Conservation (phyloP, 1,140 invertebrate species). For the Helicoverpa zea region DNA sequence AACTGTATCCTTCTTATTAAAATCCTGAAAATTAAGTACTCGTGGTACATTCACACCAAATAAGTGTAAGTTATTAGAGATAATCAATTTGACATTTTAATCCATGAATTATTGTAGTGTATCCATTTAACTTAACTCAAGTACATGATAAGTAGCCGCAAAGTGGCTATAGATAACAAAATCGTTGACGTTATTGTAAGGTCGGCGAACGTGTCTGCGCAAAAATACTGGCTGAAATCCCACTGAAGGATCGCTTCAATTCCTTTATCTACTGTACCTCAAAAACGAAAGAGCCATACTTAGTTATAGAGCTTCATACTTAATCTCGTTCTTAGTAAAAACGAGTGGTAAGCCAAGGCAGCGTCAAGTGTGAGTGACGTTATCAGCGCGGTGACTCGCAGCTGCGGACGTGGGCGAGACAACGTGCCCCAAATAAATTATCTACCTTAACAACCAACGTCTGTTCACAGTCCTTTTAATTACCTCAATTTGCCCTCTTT, state of each 20-base stretch:
- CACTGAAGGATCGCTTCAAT: constrained; percentile 43
- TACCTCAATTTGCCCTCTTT: constrained; percentile 66
- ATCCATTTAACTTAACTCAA: neutral
- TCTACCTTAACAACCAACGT: constrained; percentile 62
- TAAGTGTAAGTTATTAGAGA: no score
- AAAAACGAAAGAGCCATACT: constrained; percentile 47
- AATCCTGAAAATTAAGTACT: no score
- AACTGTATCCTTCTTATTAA: no score
- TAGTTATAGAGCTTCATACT: constrained; percentile 60
- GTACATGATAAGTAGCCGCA: constrained; percentile 12
- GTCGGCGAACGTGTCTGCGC: constrained; percentile 32
- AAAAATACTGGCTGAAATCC: constrained; percentile 37
- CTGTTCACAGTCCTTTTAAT: constrained; percentile 75
- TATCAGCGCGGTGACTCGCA: constrained; percentile 72
- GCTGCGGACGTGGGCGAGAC: constrained; percentile 48
- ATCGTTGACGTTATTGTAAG: constrained; percentile 25
- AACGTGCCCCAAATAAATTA: constrained; percentile 71
- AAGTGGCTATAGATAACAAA: constrained; percentile 31
- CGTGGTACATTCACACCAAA: no score
- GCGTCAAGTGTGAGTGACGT: constrained; percentile 75
- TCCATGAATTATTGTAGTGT: neutral
- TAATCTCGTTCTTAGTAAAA: constrained; percentile 65
- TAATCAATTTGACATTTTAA: neutral
- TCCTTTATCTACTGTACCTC: constrained; percentile 38
- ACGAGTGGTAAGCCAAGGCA: constrained; percentile 61